Conservation (phyloP, 2,888 invertebrate species). For the Polymixis flavicincta region DNA sequence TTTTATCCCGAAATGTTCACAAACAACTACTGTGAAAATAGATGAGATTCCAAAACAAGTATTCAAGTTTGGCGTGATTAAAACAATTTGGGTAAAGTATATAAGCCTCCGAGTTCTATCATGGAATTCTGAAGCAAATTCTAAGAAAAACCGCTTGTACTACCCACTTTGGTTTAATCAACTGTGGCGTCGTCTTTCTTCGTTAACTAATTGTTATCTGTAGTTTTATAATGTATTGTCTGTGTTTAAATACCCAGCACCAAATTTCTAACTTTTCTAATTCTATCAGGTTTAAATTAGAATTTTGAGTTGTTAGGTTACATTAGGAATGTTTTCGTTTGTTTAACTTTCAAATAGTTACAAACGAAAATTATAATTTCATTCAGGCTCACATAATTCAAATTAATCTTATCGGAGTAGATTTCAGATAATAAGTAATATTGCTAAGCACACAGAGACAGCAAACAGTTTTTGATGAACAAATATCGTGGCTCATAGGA, state of each 20-base stretch:
- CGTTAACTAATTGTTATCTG: conserved; percentile 16
- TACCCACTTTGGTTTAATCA: conserved; percentile 17
- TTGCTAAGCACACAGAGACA: neutral
- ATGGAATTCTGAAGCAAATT: conserved; percentile 24
- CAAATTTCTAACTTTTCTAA: conserved; percentile 9
- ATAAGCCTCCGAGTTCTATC: conserved; percentile 15
- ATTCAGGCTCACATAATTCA: neutral
- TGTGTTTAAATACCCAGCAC: conserved; percentile 6
- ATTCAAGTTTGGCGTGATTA: conserved; percentile 51
- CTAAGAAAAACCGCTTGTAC: conserved; percentile 25
- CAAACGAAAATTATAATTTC: neutral
- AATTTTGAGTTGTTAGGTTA: neutral
- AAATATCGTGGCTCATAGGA: conserved; percentile 11
- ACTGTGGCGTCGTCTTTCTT: neutral
- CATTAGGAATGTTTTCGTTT: neutral
- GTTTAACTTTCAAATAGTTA: neutral
- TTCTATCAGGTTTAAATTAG: conserved; percentile 7
- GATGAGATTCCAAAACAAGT: conserved; percentile 59
- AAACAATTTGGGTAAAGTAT: conserved; percentile 49
- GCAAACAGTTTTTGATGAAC: conserved; percentile 26
- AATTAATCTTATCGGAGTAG: neutral
- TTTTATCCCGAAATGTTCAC: conserved; percentile 64
- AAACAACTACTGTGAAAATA: conserved; percentile 52
- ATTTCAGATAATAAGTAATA: conserved; percentile 12
- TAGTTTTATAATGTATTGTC: conserved; percentile 16